Evolutionary conservation across 2,888 invertebrate genomes (phyloP).

Genomic region (Amblyteles armatorius): DNA sequence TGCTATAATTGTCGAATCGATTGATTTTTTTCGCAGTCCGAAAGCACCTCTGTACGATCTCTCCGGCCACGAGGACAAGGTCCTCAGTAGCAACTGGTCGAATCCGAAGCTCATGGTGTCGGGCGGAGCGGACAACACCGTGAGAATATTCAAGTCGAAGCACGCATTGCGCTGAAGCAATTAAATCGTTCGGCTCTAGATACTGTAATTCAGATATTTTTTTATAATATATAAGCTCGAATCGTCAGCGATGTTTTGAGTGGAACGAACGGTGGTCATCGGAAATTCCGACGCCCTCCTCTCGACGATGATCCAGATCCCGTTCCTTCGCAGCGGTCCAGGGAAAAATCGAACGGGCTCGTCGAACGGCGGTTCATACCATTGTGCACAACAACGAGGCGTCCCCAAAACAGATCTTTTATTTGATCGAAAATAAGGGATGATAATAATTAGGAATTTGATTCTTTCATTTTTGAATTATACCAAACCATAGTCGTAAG

Average conservation of each 20-base stretch:
- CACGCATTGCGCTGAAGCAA: slow-evolving; percentile 79
- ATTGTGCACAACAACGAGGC: slow-evolving; percentile 50
- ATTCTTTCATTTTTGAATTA: slow-evolving; percentile 79
- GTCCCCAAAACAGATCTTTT: slow-evolving; percentile 83
- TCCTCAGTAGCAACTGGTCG: slow-evolving; percentile 97
- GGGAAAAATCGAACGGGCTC: slow-evolving; percentile 37
- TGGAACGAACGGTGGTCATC: background rate
- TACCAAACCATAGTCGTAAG: slow-evolving; percentile 81
- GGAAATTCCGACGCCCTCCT: background rate
- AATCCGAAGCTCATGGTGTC: slow-evolving; percentile 94
- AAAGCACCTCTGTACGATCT: slow-evolving; percentile 97
- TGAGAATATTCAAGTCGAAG: slow-evolving; percentile 93
- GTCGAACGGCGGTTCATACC: slow-evolving; percentile 51
- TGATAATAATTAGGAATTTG: slow-evolving; percentile 81
- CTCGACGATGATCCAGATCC: slow-evolving; percentile 38
- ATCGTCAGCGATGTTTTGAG: background rate
- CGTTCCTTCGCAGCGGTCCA: slow-evolving; percentile 8
- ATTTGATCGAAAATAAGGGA: slow-evolving; percentile 82
- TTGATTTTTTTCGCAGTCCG: slow-evolving; percentile 87
- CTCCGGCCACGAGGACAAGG: slow-evolving; percentile 96
- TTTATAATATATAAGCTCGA: slow-evolving; percentile 65
- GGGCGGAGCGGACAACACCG: slow-evolving; percentile 96
- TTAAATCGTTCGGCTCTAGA: slow-evolving; percentile 22
- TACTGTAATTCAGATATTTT: slow-evolving; percentile 70
- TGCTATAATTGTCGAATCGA: background rate